Base-by-base conservation (phyloP, 2,888 invertebrate genomes). In the Silvanus unidentatus region DNA sequence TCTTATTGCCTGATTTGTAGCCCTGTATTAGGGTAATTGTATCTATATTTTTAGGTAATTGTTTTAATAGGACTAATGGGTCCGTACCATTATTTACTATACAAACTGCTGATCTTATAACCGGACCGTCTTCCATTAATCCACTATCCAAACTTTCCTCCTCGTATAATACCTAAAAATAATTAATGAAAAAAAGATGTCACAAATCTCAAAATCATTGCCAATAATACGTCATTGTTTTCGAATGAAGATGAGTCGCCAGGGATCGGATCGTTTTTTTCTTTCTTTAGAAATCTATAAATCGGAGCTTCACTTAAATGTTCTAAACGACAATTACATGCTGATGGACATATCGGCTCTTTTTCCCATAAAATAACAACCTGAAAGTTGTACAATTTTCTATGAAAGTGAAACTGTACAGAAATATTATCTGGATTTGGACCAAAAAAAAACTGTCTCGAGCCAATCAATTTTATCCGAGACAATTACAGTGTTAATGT, bases 21-120 rank as follows among this genome's bases (percentile, higher is more conserved):
- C 76, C 77, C 60, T 81, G 80, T 8, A 82, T 70, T 29, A 82
- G 61, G 1, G 78, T 77, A 42, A 82, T 61, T 2, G 76, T 75
- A 62, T 78, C 74, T 11, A 76, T 64, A 58, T 77, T 75, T 36
- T 69, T 65, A 3, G 78, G 76, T 34, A 79, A 52, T 6, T 62
- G 58, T 37, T 68, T 59, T 39, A 78, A 57, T 11, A 77, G 59
- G 4, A 69, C 62, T 39, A 64, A 52, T 0, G 73, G 63, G 37
- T 75, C 67, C 6, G 65, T 70, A 47, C 73, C 71, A 3, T 71
- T 69, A 63, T 76, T 77, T 37, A 78, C 59, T 29, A 79, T 72
- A 45, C 79, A 79, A 34, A 75, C 77, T 14, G 75, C 76, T 48
- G 75, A 73, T 54, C 75, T 73, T 15, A 77, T 65, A 14, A 73